These are phyloP conservation scores for Mormyrops attenuatus DNA, from an alignment of 2,797 vertebrate species.

Conservation along the genomic window DNA sequence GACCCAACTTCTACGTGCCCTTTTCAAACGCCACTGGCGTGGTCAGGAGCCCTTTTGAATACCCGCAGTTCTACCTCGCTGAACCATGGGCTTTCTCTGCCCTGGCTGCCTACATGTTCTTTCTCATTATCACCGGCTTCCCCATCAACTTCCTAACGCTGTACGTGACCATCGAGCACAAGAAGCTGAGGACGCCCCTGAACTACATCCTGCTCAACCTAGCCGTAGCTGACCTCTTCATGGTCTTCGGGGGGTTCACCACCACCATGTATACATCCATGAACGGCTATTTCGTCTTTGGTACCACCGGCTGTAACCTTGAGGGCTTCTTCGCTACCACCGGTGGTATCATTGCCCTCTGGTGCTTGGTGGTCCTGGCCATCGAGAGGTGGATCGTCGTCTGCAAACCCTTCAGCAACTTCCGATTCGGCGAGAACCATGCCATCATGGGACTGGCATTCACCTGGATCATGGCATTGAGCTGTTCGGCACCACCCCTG, in stretches of 20 bases:
- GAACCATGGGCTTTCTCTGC: conserved; percentile 68
- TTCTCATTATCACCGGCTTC: conserved; percentile 68
- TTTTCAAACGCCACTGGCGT: conserved; percentile 82
- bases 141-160: conserved; percentile 93
- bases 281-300: conserved; percentile 90
- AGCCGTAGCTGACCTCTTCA: conserved; percentile 86
- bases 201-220: conserved; percentile 97
- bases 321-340: conserved; percentile 93
- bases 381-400: conserved; percentile 89
- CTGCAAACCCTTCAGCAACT: conserved; percentile 97
- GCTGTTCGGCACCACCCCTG: conserved; percentile 78
- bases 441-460: conserved; percentile 81
- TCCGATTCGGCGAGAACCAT: conserved; percentile 88
- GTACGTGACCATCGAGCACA: conserved; percentile 90
- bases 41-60: conserved; percentile 82
- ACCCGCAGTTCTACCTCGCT: conserved; percentile 72
- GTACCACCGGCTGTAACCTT: conserved; percentile 78
- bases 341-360: conserved; percentile 84
- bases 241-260: conserved; percentile 92
- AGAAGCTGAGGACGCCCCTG: conserved; percentile 92
- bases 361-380: conserved; percentile 90
- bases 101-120: conserved; percentile 69
- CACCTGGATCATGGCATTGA: conserved; percentile 77
- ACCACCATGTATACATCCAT: conserved; percentile 86
- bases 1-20: conserved; percentile 85